phyloP scores from a whole-genome alignment of 23 tunicate genomes.

The Trididemnum clinides region DNA sequence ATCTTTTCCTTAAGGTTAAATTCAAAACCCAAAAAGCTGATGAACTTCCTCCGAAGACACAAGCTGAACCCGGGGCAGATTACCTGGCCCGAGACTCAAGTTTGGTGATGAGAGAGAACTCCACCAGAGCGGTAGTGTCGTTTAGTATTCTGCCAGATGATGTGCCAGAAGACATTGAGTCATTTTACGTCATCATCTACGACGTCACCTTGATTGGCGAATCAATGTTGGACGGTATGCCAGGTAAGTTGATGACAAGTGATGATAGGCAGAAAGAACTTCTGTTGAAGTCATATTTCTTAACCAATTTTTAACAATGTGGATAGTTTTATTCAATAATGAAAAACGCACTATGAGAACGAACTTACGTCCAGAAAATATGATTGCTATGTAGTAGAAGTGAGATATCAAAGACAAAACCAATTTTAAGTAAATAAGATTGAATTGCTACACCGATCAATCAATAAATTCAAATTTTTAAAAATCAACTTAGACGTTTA shows the following conservation, averaged over 20 bases:
- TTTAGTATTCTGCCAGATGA: constrained; percentile 86
- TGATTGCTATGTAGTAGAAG: too few relatives aligned
- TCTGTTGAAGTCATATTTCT: too few relatives aligned
- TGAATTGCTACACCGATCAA: too few relatives aligned
- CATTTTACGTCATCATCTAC: constrained; percentile 65
- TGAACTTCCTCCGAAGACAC: constrained; percentile 56
- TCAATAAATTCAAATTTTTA: too few relatives aligned
- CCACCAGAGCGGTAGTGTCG: constrained; percentile 69
- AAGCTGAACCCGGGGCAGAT: constrained; percentile 71
- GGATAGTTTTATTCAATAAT: too few relatives aligned
- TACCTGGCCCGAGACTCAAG: constrained; percentile 49
- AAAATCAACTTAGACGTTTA: too few relatives aligned
- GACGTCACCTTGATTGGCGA: constrained; percentile 72
- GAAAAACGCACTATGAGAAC: too few relatives aligned
- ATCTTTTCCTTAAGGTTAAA: constrained; percentile 26
- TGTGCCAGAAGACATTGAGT: constrained; percentile 80
- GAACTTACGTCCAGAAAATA: too few relatives aligned
- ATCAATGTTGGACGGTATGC: constrained; percentile 42
- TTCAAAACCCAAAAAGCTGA: constrained; percentile 44
- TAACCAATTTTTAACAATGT: too few relatives aligned
- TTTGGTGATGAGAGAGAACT: constrained; percentile 67
- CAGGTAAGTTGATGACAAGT: constrained; percentile 59
- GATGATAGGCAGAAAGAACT: too few relatives aligned
- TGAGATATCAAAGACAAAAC: too few relatives aligned
- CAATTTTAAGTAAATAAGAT: too few relatives aligned